These are phyloP conservation scores for Eulemur albifrons DNA, from an alignment of 2,797 vertebrate species.

Conservation along the genomic window DNA sequence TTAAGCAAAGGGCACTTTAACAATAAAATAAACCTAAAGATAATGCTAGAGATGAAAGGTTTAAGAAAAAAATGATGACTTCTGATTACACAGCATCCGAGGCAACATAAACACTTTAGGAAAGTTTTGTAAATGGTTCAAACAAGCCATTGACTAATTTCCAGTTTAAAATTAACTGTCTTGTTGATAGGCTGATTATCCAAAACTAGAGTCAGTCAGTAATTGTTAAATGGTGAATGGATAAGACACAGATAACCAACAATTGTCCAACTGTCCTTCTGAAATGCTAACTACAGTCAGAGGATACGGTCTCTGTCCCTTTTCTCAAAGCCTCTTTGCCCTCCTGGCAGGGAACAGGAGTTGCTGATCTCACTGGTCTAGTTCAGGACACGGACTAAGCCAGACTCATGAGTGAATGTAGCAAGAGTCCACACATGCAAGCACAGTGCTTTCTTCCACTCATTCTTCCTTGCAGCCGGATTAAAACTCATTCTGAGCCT, in stretches of 20 bases:
- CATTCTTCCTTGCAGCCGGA: not conserved
- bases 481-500: not conserved
- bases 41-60: not conserved
- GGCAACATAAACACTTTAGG: not conserved
- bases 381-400: not conserved
- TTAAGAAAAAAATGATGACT: not conserved
- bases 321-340: not conserved
- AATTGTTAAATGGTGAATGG: not conserved
- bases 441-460: not conserved
- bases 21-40: constrained; percentile 9
- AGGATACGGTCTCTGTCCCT: not conserved
- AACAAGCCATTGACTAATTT: not conserved
- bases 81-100: not conserved
- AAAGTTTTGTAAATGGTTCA: not conserved
- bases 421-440: not conserved
- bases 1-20: not conserved
- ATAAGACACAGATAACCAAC: not conserved
- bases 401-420: not conserved
- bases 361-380: not conserved
- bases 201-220: not conserved
- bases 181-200: not conserved
- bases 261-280: not conserved
- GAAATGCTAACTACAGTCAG: not conserved
- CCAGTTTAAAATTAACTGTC: not conserved
- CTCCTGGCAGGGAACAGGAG: not conserved